Percentiles rank a stretch among this genome's conserved stretches.
phyloP scores from a whole-genome alignment of 2,797 vertebrate species.

The Microchirus variegatus region DNA sequence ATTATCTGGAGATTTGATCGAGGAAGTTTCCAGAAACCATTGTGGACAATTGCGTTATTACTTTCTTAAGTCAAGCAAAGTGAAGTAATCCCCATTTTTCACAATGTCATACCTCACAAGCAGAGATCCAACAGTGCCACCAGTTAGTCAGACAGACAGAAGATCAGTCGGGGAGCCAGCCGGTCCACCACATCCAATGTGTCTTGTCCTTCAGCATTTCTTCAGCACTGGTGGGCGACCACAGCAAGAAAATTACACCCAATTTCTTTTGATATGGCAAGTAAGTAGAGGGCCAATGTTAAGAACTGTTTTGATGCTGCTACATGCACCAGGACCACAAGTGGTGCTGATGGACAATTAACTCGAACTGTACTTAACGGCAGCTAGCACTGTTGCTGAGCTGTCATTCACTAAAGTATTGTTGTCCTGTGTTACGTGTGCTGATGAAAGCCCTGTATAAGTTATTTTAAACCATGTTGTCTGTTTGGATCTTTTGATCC shows the following conservation, averaged over 20 bases:
- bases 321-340: slow-evolving; percentile 65
- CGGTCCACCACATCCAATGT: slow-evolving; percentile 51
- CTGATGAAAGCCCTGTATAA: slow-evolving; percentile 12
- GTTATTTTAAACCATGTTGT: slow-evolving; percentile 25
- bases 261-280: slow-evolving; percentile 63
- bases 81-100: slow-evolving; percentile 15
- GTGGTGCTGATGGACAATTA: slow-evolving; percentile 64
- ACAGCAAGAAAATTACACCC: slow-evolving; percentile 65
- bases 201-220: slow-evolving; percentile 59
- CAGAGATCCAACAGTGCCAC: background rate
- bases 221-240: slow-evolving; percentile 56
- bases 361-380: slow-evolving; percentile 62
- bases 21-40: background rate
- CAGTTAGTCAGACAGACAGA: slow-evolving; percentile 11
- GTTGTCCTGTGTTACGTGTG: slow-evolving; percentile 39
- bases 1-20: too few relatives aligned
- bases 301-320: slow-evolving; percentile 65
- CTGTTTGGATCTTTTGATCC: slow-evolving; percentile 54
- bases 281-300: slow-evolving; percentile 60
- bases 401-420: slow-evolving; percentile 33
- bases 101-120: background rate
- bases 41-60: background rate
- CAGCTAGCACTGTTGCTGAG: slow-evolving; percentile 36
- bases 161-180: slow-evolving; percentile 41
- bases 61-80: background rate